A percentile compares a stretch with the other conserved stretches of the same genome.
Evolutionary conservation across 2,888 invertebrate genomes (phyloP).

Genomic region (Neoitamus cyanurus): DNA sequence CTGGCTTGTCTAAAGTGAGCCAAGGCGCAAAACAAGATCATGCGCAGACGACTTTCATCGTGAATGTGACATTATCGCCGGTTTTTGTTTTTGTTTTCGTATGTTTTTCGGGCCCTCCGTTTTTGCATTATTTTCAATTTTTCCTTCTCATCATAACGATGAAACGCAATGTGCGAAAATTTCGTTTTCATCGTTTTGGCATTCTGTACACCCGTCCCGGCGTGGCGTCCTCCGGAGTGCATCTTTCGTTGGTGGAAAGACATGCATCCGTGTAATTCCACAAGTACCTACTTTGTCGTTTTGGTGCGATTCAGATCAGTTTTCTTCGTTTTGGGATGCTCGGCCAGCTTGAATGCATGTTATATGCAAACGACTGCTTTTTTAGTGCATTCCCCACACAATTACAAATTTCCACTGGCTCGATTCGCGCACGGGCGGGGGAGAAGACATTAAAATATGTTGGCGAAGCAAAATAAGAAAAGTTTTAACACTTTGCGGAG

Average conservation of each 20-base stretch:
- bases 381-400: slow-evolving; percentile 27
- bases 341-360: slow-evolving; percentile 6
- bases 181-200: background rate
- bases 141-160: slow-evolving; percentile 8
- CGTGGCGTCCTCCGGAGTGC: background rate
- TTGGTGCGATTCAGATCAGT: background rate
- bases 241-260: background rate
- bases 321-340: background rate
- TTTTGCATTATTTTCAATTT: slow-evolving; percentile 15
- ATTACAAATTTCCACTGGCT: slow-evolving; percentile 15
- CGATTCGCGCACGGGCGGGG: background rate
- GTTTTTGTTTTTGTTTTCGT: slow-evolving; percentile 4
- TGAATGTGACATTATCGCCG: slow-evolving; percentile 38
- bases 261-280: slow-evolving; percentile 42
- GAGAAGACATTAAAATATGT: background rate
- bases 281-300: slow-evolving; percentile 32
- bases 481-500: background rate
- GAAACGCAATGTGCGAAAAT: slow-evolving; percentile 40
- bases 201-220: background rate
- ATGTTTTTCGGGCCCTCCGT: background rate
- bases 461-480: slow-evolving; percentile 7
- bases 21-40: slow-evolving; percentile 42
- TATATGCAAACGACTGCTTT: slow-evolving; percentile 41
- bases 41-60: slow-evolving; percentile 44
- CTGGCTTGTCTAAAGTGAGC: background rate